These are phyloP conservation scores for Pseudochirops cupreus DNA, from an alignment of 2,797 vertebrate species.

Conservation along the genomic window DNA sequence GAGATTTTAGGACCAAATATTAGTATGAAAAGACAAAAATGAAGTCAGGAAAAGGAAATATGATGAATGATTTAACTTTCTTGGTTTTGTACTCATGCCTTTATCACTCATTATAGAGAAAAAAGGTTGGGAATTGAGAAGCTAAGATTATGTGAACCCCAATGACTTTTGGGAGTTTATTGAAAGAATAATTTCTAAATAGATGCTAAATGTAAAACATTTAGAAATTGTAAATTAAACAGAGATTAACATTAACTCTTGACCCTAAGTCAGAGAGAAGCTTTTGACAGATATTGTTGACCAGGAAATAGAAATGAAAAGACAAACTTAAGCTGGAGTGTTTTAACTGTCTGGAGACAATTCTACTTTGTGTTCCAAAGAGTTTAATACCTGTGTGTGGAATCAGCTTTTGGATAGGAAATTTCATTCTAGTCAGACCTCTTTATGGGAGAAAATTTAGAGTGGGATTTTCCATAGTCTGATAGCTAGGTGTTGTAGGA, in stretches of 20 bases:
- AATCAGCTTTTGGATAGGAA: not conserved
- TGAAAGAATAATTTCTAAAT: not conserved
- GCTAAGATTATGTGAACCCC: not conserved
- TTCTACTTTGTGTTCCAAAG: not conserved
- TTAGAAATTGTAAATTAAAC: not conserved
- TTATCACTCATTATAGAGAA: not conserved
- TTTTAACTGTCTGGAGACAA: not conserved
- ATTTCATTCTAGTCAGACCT: not conserved
- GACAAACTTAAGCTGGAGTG: not conserved
- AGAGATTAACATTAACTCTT: not conserved
- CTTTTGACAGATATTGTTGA: not conserved
- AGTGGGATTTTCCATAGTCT: not conserved
- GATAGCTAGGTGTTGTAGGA: not conserved
- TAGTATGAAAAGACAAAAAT: not conserved
- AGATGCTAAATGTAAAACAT: not conserved
- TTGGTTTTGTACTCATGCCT: not conserved
- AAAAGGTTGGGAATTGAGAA: not conserved
- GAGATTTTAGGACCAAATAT: not conserved
- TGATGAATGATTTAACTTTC: not conserved
- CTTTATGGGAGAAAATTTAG: not conserved
- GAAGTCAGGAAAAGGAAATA: not conserved
- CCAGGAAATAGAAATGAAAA: not conserved
- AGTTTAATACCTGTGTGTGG: not conserved
- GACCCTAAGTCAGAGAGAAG: not conserved
- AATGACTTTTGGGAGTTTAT: not conserved